Conservation (phyloP, 2,797 vertebrate species). For the Danio albolineatus region DNA sequence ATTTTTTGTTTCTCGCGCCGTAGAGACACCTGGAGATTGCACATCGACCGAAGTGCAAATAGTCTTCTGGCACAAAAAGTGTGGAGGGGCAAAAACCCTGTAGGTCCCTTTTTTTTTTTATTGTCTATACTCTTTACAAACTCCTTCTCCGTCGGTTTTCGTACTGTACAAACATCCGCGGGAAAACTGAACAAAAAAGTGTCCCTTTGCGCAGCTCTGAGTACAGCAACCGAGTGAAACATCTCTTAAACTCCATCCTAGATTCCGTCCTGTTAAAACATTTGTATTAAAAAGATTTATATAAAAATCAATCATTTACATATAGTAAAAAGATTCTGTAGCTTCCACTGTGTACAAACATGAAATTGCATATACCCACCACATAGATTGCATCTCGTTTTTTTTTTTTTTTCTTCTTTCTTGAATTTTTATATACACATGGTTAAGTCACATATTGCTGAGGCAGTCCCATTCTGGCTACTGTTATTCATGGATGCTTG, state of each 20-base stretch:
- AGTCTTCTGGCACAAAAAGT: slow-evolving; percentile 95
- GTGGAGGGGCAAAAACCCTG: slow-evolving; percentile 99
- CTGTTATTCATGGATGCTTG: slow-evolving; percentile 60
- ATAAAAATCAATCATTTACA: slow-evolving; percentile 88
- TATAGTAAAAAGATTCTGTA: slow-evolving; percentile 83
- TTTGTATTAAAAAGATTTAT: slow-evolving; percentile 86
- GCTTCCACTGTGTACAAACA: slow-evolving; percentile 82
- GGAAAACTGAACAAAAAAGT: slow-evolving; percentile 89
- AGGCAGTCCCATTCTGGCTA: slow-evolving; percentile 75
- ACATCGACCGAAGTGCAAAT: slow-evolving; percentile 98
- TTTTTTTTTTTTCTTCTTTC: slow-evolving; percentile 6
- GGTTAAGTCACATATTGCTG: slow-evolving; percentile 80
- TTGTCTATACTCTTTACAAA: slow-evolving; percentile 99
- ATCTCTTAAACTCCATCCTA: slow-evolving; percentile 75
- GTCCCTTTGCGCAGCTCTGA: slow-evolving; percentile 84
- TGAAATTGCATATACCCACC: slow-evolving; percentile 84
- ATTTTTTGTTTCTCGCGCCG: slow-evolving; percentile 82
- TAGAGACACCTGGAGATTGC: slow-evolving; percentile 93
- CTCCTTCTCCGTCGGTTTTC: slow-evolving; percentile 89
- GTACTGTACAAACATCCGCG: slow-evolving; percentile 98
- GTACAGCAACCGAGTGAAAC: slow-evolving; percentile 79
- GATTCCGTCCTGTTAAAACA: slow-evolving; percentile 76
- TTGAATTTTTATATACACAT: slow-evolving; percentile 68
- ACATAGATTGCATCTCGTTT: slow-evolving; percentile 79
- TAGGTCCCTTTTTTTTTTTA: slow-evolving; percentile 99